Evolutionary conservation across 2,888 invertebrate genomes (phyloP), one percentile per base, ranked within the genome.

Genomic region (Andrena bucephala): DNA sequence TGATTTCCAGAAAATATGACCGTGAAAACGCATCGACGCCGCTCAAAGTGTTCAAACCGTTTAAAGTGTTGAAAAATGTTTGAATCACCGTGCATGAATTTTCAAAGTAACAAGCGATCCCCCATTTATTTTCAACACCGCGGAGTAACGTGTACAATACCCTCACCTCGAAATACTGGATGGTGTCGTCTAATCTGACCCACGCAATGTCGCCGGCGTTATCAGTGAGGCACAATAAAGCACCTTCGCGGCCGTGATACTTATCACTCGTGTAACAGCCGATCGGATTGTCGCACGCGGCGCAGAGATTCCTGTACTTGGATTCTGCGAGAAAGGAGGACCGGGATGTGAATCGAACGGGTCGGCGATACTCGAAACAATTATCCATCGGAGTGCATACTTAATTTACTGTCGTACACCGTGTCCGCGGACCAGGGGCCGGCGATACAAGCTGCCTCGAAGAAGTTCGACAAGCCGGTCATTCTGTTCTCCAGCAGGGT

Each of bases 241-340:
- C 96, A 0, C 99, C 99, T 62, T 96, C 95, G 82, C 97, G 95
- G 1, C 98, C 98, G 95, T 97, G 97, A 94, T 97, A 98, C 71
- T 96, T 96, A 93, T 98, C 98, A 3, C 95, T 94, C 0, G 92
- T 92, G 0, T 95, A 95, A 91, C 98, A 98, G 2, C 94, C 94
- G 0, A 92, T 92, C 0, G 96, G 95, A 85, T 95, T 95, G 67
- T 95, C 95, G 91, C 98, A 98, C 3, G 97, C 95, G 2, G 95
- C 95, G 89, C 98, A 98, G 0, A 98, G 94, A 3, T 96, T 96
- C 0, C 95, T 95, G 93, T 97, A 98, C 69, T 95, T 95, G 4
- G 90, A 91, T 92, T 97, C 96, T 96, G 73, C 31, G 8, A 72
- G 2, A 20, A 65, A 36, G 24, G n/a, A 77, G 57, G 16, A 50